Evolutionary conservation across 2,797 vertebrate genomes (phyloP), one percentile per base, ranked within the genome.

Genomic region (Alectoris magna): DNA sequence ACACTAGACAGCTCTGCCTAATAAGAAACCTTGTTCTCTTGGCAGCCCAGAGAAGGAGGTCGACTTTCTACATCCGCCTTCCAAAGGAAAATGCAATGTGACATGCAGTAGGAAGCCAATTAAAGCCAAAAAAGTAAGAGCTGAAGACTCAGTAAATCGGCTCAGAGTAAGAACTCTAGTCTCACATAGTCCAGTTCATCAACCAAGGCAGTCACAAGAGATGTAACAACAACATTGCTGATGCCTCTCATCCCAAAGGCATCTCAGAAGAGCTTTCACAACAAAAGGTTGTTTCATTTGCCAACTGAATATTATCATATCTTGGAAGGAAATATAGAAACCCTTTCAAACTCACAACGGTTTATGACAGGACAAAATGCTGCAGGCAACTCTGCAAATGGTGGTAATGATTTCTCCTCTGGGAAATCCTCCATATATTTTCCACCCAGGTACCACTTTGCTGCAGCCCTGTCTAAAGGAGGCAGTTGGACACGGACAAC

Each of bases 51-150:
- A 95, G 83, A 78, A 87, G 87, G 67, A 94, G 80, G 94, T 69
- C 10, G 17, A 85, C 77, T 94, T 67, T 74, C 41, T 79, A 63
- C 11, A 2, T 92, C 89, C 4, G 0, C 80, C 85, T 91, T 78
- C 69, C 84, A 92, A 95, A 91, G 80, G 87, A 90, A 95, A 96
- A 94, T 71, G 39, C 77, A 92, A 90, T 69, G 71, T 95, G 95
- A 96, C 93, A 59, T 91, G 64, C 87, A 95, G 94, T 88, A 88
- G 95, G 94, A 96, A 95, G 87, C 92, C 93, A 95, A 93, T 94
- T 95, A 96, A 91, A 93, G 66, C 68, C 68, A 83, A 92, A 95
- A 90, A 95, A 93, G 89, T 86, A 95, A 91, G 87, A 95, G 91
- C 74, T 94, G 92, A 95, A 55, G 75, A 91, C 88, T 43, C 24